A percentile compares a stretch with the other conserved stretches of the same genome.
These are phyloP conservation scores for Callosobruchus maculatus DNA, from an alignment of 2,888 invertebrate species.

Conservation along the genomic window DNA sequence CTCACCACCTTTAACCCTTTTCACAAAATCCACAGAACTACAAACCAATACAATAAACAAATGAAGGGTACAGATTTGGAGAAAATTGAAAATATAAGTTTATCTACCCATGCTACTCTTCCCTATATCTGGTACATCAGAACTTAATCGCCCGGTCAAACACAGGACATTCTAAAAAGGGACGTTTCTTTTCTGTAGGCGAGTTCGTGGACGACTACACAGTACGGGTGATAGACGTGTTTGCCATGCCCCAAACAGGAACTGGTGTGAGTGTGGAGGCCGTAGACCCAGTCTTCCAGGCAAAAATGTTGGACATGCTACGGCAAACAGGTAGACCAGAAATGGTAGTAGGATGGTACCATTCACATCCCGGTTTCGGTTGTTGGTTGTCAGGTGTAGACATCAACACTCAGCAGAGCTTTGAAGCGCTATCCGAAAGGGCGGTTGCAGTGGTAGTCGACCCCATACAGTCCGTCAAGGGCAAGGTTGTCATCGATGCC, in stretches of 20 bases:
- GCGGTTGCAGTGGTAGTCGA: conserved; percentile 99
- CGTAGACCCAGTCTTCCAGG: conserved; percentile 99
- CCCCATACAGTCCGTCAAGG: conserved; percentile 99
- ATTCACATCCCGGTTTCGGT: conserved; percentile 99
- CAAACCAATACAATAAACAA: no score
- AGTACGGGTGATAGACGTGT: conserved; percentile 97
- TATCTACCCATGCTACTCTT: no score
- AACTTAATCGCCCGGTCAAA: no score
- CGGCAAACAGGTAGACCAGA: conserved; percentile 98
- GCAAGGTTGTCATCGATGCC: conserved; percentile 99
- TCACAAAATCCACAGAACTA: no score
- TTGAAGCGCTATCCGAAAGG: conserved; percentile 95
- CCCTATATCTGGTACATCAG: no score
- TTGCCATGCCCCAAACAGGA: conserved; percentile 99
- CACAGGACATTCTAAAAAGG: no score
- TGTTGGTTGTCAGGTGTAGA: conserved; percentile 99
- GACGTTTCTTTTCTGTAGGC: conserved; percentile 61
- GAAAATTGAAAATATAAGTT: no score
- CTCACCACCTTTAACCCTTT: no score
- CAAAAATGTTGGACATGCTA: conserved; percentile 98
- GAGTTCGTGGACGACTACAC: conserved; percentile 99
- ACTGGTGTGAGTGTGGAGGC: conserved; percentile 98
- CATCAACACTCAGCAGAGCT: conserved; percentile 99
- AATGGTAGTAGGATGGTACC: conserved; percentile 97
- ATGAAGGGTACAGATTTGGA: no score